Percentiles rank a stretch among this genome's conserved stretches.
phyloP scores from a whole-genome alignment of 2,888 invertebrate species.

The Acanthosepion esculentum region DNA sequence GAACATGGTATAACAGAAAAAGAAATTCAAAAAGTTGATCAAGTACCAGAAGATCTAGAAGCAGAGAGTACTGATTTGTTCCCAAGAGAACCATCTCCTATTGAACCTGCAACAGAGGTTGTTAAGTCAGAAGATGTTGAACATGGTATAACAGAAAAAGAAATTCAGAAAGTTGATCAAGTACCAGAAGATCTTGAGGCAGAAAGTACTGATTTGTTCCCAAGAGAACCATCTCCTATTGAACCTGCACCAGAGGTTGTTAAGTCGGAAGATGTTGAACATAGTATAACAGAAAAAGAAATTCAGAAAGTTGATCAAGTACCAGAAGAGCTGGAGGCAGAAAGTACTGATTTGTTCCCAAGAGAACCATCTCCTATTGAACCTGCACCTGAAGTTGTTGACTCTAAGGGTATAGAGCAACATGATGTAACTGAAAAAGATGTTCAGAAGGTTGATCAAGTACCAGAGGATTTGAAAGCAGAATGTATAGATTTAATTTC shows the following conservation, averaged over 20 bases:
- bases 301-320: conserved; percentile 25
- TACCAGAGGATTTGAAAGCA: neutral
- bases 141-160: conserved; percentile 25
- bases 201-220: conserved; percentile 6
- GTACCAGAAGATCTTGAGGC: neutral
- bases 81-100: conserved; percentile 33
- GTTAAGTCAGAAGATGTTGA: neutral
- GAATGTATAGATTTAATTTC: neutral
- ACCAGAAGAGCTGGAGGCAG: neutral
- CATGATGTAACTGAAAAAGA: neutral
- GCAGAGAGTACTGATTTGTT: neutral
- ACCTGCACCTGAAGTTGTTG: neutral
- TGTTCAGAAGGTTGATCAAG: neutral
- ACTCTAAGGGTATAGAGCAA: neutral
- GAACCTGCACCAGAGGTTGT: neutral
- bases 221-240: neutral
- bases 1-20: neutral
- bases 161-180: conserved; percentile 1
- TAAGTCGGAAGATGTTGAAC: neutral
- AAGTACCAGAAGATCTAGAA: neutral
- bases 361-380: conserved; percentile 37
- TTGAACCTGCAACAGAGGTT: neutral
- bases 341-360: neutral
- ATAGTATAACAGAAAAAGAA: neutral
- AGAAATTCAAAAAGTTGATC: conserved; percentile 2